These are phyloP conservation scores for Stenolophus ochropezus DNA, from an alignment of 2,888 invertebrate species.

Conservation along the genomic window DNA sequence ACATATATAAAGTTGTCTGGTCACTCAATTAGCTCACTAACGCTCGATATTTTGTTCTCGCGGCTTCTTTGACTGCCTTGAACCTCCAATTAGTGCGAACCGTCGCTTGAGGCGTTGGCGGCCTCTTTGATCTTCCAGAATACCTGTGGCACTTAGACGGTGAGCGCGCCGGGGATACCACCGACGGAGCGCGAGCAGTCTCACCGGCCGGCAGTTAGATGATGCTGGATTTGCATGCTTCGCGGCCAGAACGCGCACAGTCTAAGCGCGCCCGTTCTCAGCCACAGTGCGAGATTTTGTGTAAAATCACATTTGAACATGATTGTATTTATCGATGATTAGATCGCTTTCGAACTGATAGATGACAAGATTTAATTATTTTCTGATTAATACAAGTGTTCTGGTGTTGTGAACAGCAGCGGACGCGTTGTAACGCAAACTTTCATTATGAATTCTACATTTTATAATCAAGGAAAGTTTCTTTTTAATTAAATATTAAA, in stretches of 20 bases:
- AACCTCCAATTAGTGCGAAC: conserved; percentile 75
- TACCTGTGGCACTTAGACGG: conserved; percentile 71
- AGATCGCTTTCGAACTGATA: conserved; percentile 17
- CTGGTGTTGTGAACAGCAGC: background rate
- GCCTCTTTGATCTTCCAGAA: conserved; percentile 72
- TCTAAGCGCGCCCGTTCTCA: conserved; percentile 64
- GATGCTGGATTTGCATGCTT: conserved; percentile 60
- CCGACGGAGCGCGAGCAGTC: conserved; percentile 18
- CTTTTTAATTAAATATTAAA: background rate
- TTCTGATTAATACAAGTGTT: background rate
- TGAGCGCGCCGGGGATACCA: conserved; percentile 62
- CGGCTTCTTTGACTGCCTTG: conserved; percentile 73
- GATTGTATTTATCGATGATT: conserved; percentile 58
- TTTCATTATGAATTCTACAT: background rate
- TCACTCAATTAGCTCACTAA: conserved; percentile 73
- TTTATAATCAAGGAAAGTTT: background rate
- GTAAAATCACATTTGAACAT: conserved; percentile 58
- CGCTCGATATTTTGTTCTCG: conserved; percentile 74
- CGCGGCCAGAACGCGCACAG: conserved; percentile 66
- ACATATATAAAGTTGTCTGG: conserved; percentile 72
- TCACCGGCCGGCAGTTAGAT: conserved; percentile 17
- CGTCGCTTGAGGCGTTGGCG: conserved; percentile 73
- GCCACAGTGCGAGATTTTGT: conserved; percentile 57
- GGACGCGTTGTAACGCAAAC: background rate
- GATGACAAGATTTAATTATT: conserved; percentile 17